These are phyloP conservation scores for Mesoligia furuncula DNA, from an alignment of 2,888 invertebrate genomes.

Conservation along the genomic window DNA sequence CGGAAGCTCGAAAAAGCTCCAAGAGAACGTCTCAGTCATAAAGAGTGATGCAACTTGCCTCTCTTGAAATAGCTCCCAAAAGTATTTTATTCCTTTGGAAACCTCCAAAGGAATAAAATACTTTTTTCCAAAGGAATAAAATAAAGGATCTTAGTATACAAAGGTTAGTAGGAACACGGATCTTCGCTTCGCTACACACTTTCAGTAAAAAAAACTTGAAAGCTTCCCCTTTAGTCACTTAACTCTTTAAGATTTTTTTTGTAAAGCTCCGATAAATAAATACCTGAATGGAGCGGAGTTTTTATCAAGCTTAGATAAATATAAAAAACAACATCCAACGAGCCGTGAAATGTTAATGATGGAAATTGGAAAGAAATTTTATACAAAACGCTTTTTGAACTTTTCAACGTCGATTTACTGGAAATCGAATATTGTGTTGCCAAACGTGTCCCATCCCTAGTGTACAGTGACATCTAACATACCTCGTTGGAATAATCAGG, in stretches of 20 bases:
- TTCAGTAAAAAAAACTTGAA: conserved; percentile 56
- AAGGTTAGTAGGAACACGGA: conserved; percentile 67
- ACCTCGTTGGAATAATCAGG: conserved; percentile 50
- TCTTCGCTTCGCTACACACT: conserved; percentile 67
- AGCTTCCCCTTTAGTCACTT: conserved; percentile 42
- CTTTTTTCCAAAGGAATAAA: too few species aligned
- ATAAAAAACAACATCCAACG: conserved; percentile 1
- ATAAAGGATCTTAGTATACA: conserved; percentile 63
- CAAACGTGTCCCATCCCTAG: conserved; percentile 20
- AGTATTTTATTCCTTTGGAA: conserved; percentile 67
- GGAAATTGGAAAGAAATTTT: conserved; percentile 17
- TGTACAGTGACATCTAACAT: conserved; percentile 36
- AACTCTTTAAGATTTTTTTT: conserved; percentile 48
- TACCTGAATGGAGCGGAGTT: conserved; percentile 30
- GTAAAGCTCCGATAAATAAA: conserved; percentile 28
- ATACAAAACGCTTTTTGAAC: background rate
- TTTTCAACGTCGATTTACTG: background rate
- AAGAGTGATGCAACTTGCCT: conserved; percentile 60
- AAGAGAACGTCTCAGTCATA: conserved; percentile 49
- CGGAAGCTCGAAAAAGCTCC: conserved; percentile 5
- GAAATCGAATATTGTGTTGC: conserved; percentile 5
- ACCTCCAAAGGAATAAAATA: too few species aligned
- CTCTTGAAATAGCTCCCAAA: conserved; percentile 67
- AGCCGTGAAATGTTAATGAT: conserved; percentile 10
- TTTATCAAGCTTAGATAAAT: conserved; percentile 7